A percentile compares a stretch with the other conserved stretches of the same genome.
Conservation (phyloP, 1,140 invertebrate species). For the Drosophila oshimai region DNA sequence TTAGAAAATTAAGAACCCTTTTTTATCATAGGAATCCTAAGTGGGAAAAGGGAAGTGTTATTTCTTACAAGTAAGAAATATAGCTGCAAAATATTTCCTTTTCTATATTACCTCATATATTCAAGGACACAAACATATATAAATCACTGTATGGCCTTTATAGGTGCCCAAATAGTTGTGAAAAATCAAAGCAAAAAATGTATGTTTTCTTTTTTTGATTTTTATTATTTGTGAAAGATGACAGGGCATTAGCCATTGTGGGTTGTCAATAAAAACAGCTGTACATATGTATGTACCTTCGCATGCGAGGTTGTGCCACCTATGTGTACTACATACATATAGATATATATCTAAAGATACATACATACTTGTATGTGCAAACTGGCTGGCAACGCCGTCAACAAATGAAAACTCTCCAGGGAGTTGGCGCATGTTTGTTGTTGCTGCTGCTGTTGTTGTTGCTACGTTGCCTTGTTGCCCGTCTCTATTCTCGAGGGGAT, state of each 20-base stretch:
- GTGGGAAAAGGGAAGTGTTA: too few relatives aligned
- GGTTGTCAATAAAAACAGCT: slow-evolving; percentile 48
- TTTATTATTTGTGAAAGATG: slow-evolving; percentile 6
- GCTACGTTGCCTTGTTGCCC: slow-evolving; percentile 51
- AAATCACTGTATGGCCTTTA: background rate
- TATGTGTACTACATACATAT: background rate
- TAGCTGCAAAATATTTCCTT: background rate
- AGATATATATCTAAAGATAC: background rate
- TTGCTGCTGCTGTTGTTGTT: slow-evolving; percentile 17
- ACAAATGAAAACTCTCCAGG: slow-evolving; percentile 76
- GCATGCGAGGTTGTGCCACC: slow-evolving; percentile 1
- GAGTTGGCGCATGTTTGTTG: slow-evolving; percentile 73
- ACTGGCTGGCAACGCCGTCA: slow-evolving; percentile 57
- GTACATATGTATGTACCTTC: background rate
- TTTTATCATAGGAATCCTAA: too few relatives aligned
- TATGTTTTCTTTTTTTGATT: background rate
- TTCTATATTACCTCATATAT: background rate
- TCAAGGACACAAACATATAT: background rate
- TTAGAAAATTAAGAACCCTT: too few relatives aligned
- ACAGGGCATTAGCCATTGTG: slow-evolving; percentile 10
- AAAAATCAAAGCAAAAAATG: slow-evolving; percentile 17
- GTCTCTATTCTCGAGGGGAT: slow-evolving; percentile 74
- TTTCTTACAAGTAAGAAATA: too few relatives aligned
- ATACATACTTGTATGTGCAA: slow-evolving; percentile 30
- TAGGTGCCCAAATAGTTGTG: background rate